Base-by-base conservation (phyloP, 2,888 invertebrate species). In the Tiphia femorata region DNA sequence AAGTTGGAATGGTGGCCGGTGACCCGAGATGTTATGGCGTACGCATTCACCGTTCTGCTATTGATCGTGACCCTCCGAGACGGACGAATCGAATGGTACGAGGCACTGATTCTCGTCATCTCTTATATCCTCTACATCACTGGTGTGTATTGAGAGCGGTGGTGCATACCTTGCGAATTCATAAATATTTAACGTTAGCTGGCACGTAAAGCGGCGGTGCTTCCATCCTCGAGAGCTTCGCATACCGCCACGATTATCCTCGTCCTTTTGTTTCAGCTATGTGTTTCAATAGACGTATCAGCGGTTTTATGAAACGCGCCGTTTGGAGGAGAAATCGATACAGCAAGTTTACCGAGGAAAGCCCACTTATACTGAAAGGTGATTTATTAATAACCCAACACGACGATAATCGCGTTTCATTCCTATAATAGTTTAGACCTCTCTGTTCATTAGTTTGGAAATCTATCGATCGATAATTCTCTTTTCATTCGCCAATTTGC, bases 1-100 rank as follows among this genome's bases (percentile, higher is more conserved):
- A 86, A 89, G 43, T 81, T 92, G 70, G 90, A 92, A 80, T 91
- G 91, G 91, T 93, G 91, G 91, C 90, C 93, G 1, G 87, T 94
- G 46, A 90, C 90, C 6, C 86, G 94, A 50, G 93, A 94, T 80
- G 89, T 91, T 73, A 72, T 90, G 59, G 90, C 91, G 84, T 93
- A 93, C 75, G 89, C 89, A 1, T 79, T 92, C 27, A 88, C 92
- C 1, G 92, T 94, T 20, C 82, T 91, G 20, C 86, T 90, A 2
- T 86, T 94, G 16, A 91, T 93, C 64, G 79, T 88, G 44, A 88
- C 90, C 8, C 84, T 94, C 30, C 85, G 88, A 29, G 94, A 94
- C 75, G 90, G 90, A 73, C 86, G 84, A 73, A 87, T 94, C 64
- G 88, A 90, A 79, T 91, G 93, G 90, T 91, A 90, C 79, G 93